Evolutionary conservation across 2,797 vertebrate species (phyloP).

Genomic region (Manis crassicaudata): DNA sequence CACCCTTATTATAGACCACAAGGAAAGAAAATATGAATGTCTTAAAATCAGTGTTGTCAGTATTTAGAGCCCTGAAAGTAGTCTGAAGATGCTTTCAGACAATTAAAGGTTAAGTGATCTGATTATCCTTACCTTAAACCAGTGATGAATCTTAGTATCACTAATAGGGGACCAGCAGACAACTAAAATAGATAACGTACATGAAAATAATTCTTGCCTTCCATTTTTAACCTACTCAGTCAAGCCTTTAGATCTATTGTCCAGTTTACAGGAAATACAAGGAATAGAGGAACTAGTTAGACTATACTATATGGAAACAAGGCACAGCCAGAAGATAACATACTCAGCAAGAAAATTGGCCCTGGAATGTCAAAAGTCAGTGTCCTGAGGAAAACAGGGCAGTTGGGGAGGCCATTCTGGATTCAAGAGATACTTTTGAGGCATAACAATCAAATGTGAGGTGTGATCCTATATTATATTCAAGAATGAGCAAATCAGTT

Average conservation of each 20-base stretch:
- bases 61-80: conserved; percentile 22
- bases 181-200: neutral
- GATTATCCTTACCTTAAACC: neutral
- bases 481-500: neutral
- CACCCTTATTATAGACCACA: neutral
- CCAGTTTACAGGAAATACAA: neutral
- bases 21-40: conserved; percentile 12
- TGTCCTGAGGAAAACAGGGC: neutral
- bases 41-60: neutral
- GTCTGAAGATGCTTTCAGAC: neutral
- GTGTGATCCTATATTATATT: neutral
- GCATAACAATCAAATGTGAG: neutral
- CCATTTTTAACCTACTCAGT: neutral
- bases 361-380: neutral
- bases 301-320: neutral
- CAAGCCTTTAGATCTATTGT: neutral
- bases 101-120: neutral
- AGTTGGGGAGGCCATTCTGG: neutral
- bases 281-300: neutral
- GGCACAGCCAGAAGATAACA: neutral
- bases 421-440: neutral
- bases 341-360: neutral
- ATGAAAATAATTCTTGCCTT: neutral
- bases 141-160: neutral
- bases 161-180: neutral